These are phyloP conservation scores for Adoxophyes honmai DNA, from an alignment of 1,140 invertebrate genomes.

Conservation along the genomic window DNA sequence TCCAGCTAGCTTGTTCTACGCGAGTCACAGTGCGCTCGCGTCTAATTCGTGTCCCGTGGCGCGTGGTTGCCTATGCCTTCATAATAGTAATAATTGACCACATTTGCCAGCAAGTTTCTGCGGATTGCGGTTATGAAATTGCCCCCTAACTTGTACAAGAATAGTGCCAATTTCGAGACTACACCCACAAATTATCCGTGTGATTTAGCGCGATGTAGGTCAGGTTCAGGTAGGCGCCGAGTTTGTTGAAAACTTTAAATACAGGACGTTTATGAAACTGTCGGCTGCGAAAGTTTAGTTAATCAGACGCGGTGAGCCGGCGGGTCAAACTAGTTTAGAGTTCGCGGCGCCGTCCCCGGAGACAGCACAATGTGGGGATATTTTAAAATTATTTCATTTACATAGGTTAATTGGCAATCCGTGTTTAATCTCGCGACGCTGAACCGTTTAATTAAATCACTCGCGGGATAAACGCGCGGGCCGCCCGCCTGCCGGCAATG, in stretches of 20 bases:
- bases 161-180: constrained; percentile 4
- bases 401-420: constrained; percentile 39
- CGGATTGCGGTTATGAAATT: constrained; percentile 7
- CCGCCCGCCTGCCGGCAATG: constrained; percentile 2
- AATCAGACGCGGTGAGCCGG: constrained; percentile 51
- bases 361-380: constrained; percentile 33
- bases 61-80: neutral
- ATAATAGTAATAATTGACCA: constrained; percentile 3
- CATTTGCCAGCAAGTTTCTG: constrained; percentile 5
- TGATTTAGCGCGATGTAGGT: constrained; percentile 9
- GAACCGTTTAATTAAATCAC: constrained; percentile 16
- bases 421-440: constrained; percentile 11
- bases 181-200: constrained; percentile 6
- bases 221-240: constrained; percentile 12
- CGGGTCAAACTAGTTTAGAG: constrained; percentile 51
- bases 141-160: neutral
- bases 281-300: constrained; percentile 52
- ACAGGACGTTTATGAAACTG: constrained; percentile 53
- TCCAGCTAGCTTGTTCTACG: too few relatives aligned
- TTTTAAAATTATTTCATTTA: constrained; percentile 51
- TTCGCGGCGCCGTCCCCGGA: constrained; percentile 39
- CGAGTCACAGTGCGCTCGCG: too few relatives aligned
- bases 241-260: constrained; percentile 45
- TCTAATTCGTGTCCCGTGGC: too few relatives aligned
- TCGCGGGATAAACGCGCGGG: constrained; percentile 3